phyloP scores from a whole-genome alignment of 2,113 vertebrate species.

The Amblyopsis rosae region DNA sequence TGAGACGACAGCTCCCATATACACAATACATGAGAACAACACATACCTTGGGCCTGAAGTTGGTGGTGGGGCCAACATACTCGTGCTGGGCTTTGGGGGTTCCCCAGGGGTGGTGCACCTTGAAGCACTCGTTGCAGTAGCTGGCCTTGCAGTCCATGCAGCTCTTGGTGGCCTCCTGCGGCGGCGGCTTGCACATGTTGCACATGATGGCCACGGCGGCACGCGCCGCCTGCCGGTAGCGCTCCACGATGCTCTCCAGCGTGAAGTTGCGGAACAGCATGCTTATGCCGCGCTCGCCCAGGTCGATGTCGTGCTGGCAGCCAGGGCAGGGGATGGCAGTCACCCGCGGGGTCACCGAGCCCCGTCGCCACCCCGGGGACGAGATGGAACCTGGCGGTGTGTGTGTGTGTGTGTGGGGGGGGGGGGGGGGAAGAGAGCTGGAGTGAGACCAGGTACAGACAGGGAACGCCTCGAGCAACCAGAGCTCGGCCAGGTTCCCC shows the following conservation, averaged over 20 bases:
- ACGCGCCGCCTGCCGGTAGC: constrained; percentile 92
- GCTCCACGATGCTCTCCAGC: constrained; percentile 94
- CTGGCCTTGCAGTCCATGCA: constrained; percentile 98
- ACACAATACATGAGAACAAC: not conserved
- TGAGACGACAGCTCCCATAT: too few relatives aligned
- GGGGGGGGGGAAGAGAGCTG: constrained; percentile 23
- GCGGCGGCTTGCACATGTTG: constrained; percentile 91
- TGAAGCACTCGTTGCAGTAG: constrained; percentile 98
- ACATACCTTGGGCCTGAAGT: constrained; percentile 91
- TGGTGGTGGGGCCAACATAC: constrained; percentile 93
- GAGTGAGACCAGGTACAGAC: constrained; percentile 46
- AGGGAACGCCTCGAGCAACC: not conserved
- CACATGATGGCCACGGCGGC: constrained; percentile 94
- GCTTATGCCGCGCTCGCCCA: constrained; percentile 94
- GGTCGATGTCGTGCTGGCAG: constrained; percentile 91
- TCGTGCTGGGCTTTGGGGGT: constrained; percentile 94
- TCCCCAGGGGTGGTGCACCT: constrained; percentile 95
- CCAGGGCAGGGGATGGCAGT: constrained; percentile 90
- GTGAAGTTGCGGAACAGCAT: constrained; percentile 96
- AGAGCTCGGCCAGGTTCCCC: constrained; percentile 26
- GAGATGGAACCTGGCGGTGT: constrained; percentile 75
- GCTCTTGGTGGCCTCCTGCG: constrained; percentile 95
- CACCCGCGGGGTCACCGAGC: constrained; percentile 85
- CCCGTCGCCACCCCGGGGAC: constrained; percentile 87
- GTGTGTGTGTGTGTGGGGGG: constrained; percentile 45